phyloP scores from a whole-genome alignment of 1,140 invertebrate genomes.

The Heterodera carotae region DNA sequence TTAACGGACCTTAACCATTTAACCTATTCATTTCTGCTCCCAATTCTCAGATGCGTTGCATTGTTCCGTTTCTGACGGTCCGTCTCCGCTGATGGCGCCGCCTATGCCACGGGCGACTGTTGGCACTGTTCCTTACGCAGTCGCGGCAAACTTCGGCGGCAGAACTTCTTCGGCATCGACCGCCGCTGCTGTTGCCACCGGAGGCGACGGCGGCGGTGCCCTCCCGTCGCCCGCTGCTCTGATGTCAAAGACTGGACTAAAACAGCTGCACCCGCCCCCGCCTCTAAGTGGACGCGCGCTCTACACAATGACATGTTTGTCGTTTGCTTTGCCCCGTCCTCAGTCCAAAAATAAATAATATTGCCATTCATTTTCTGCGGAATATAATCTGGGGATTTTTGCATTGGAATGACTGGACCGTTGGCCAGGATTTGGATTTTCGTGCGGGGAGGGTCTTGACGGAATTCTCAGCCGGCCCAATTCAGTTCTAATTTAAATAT shows the following conservation, averaged over 20 bases:
- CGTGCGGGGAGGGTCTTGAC: too few species aligned
- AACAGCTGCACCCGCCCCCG: conserved; percentile 15
- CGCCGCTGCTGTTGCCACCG: background rate
- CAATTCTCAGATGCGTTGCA: conserved; percentile 10
- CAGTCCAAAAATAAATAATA: too few species aligned
- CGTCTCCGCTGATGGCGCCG: conserved; percentile 4
- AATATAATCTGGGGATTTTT: too few species aligned
- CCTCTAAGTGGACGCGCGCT: conserved; percentile 6
- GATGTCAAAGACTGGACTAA: background rate
- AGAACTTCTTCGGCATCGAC: background rate
- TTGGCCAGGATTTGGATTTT: too few species aligned
- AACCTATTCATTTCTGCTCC: background rate
- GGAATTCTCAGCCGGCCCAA: too few species aligned
- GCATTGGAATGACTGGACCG: too few species aligned
- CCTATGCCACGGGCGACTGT: background rate
- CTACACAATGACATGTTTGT: conserved; percentile 39
- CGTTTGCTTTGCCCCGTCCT: background rate
- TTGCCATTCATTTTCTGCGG: too few species aligned
- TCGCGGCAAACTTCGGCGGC: background rate
- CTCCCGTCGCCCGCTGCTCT: background rate
- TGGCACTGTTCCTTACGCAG: background rate
- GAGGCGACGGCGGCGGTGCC: background rate
- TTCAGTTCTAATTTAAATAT: too few species aligned
- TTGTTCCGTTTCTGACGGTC: background rate
- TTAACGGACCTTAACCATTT: too few species aligned